These are phyloP conservation scores for Mesembrinibis cayennensis DNA, from an alignment of 2,113 vertebrate genomes.

Conservation along the genomic window DNA sequence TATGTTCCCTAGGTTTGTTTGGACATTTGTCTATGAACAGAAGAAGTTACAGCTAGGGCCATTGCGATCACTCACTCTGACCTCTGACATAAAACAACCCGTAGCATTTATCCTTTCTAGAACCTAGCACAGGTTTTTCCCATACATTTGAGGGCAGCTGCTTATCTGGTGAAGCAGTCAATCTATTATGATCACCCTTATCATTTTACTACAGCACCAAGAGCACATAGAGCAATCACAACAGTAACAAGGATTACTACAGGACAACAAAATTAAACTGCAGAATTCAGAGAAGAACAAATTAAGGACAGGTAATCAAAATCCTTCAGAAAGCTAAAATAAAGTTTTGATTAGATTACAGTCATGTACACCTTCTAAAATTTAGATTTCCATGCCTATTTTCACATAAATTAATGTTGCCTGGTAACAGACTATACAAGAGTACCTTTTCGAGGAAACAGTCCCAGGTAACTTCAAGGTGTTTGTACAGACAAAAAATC, in stretches of 20 bases:
- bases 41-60: neutral
- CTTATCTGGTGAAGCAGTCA: neutral
- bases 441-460: neutral
- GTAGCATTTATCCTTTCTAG: neutral
- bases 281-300: neutral
- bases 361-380: neutral
- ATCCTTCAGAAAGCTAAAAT: neutral
- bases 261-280: neutral
- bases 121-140: neutral
- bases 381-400: neutral
- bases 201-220: neutral
- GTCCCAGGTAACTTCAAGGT: neutral
- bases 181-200: neutral
- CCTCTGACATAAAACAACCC: neutral
- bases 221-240: neutral
- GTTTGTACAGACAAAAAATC: neutral
- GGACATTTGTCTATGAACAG: neutral
- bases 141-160: neutral
- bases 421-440: neutral
- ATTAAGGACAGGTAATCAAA: neutral
- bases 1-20: neutral
- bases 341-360: neutral
- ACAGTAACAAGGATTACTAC: neutral
- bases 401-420: neutral
- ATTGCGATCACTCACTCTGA: neutral